phyloP scores from a whole-genome alignment of 2,113 vertebrate genomes.

The Halichoerus grypus region DNA sequence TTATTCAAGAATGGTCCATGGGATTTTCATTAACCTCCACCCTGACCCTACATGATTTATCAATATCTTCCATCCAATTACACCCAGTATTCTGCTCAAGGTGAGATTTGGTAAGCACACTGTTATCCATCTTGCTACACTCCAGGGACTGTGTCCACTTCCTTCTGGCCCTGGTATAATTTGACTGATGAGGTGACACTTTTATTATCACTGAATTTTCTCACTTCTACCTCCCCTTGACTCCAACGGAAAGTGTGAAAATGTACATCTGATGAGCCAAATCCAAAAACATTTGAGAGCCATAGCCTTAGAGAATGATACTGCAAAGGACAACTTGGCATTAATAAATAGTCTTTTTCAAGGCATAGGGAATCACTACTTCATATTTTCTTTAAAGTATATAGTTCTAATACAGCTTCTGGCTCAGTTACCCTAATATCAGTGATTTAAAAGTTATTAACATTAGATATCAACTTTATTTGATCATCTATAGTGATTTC shows the following conservation, averaged over 20 bases:
- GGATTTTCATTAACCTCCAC: conserved; percentile 40
- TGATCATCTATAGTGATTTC: background rate
- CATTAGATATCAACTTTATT: background rate
- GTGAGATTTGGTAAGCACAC: background rate
- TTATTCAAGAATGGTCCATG: conserved; percentile 4
- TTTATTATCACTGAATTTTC: background rate
- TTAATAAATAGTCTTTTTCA: background rate
- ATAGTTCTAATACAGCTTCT: background rate
- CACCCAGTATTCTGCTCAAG: background rate
- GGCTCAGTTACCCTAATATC: background rate
- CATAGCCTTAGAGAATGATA: background rate
- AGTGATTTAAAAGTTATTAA: background rate
- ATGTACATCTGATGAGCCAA: background rate
- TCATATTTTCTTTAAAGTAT: background rate
- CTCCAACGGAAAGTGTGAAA: background rate
- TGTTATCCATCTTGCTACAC: background rate
- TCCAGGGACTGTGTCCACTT: background rate
- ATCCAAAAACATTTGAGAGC: background rate
- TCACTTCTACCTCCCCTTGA: background rate
- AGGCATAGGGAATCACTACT: background rate
- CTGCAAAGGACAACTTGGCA: background rate
- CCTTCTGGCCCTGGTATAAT: background rate
- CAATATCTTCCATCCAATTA: background rate
- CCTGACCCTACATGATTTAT: background rate
- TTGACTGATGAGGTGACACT: background rate